Evolutionary conservation across 1,140 invertebrate genomes (phyloP).

Genomic region (Lepidurus couesii): DNA sequence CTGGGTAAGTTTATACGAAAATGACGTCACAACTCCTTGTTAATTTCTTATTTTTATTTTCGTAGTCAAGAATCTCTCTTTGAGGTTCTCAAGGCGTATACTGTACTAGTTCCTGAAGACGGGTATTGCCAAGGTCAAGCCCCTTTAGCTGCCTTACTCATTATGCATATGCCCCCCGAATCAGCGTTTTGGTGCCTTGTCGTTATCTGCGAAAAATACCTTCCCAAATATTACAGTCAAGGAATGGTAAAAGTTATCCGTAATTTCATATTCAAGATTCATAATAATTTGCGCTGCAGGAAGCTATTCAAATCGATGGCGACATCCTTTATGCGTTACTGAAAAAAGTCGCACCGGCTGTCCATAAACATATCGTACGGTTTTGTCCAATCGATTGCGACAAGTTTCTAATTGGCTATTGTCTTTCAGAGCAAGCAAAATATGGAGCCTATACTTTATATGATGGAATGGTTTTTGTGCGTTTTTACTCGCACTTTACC

Average conservation of each 20-base stretch:
- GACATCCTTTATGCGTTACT: conserved; percentile 84
- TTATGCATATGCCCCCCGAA: conserved; percentile 97
- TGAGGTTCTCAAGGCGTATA: conserved; percentile 91
- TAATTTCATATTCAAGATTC: conserved; percentile 33
- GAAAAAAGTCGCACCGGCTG: conserved; percentile 73
- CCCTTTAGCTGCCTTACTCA: conserved; percentile 87
- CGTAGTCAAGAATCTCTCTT: conserved; percentile 82
- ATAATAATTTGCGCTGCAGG: conserved; percentile 41
- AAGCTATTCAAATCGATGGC: conserved; percentile 81
- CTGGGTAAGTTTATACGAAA: conserved; percentile 56
- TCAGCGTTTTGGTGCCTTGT: conserved; percentile 97
- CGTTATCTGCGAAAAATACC: conserved; percentile 88
- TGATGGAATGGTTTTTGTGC: conserved; percentile 98
- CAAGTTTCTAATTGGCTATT: conserved; percentile 26
- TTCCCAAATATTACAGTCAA: conserved; percentile 85
- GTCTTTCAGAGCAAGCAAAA: conserved; percentile 70
- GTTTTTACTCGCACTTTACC: conserved; percentile 87
- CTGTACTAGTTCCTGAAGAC: conserved; percentile 83
- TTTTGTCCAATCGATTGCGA: neutral
- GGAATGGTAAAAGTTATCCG: conserved; percentile 58
- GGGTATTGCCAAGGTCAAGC: conserved; percentile 97
- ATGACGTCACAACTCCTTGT: neutral
- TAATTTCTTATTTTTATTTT: conserved; percentile 36
- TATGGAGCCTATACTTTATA: conserved; percentile 89
- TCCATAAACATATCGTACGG: conserved; percentile 78